A percentile compares a stretch with the other conserved stretches of the same genome.
These are phyloP conservation scores for Cervus canadensis DNA, from an alignment of 2,113 vertebrate species.

Conservation along the genomic window DNA sequence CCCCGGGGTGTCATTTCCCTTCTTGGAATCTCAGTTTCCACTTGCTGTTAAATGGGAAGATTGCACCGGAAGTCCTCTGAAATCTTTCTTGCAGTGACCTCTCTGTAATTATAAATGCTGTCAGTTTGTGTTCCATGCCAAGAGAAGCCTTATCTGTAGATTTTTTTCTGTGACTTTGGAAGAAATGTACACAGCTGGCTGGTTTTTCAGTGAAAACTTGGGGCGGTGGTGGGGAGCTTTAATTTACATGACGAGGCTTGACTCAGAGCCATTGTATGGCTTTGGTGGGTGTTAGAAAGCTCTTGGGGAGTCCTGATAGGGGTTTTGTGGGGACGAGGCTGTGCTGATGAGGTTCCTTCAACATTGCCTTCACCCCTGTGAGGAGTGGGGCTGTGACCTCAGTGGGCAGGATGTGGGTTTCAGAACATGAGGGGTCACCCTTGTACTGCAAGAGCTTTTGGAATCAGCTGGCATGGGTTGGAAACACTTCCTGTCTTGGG, in stretches of 20 bases:
- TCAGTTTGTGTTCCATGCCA: background rate
- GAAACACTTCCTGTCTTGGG: background rate
- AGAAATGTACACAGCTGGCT: background rate
- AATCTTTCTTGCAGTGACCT: background rate
- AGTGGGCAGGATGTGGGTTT: background rate
- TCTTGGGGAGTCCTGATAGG: background rate
- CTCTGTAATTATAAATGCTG: too few relatives aligned
- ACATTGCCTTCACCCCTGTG: background rate
- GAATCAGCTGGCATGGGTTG: too few relatives aligned
- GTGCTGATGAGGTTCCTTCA: background rate
- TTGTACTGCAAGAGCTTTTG: background rate
- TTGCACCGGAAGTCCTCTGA: background rate
- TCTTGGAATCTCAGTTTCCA: constrained; percentile 11
- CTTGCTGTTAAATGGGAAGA: background rate
- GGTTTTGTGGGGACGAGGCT: too few relatives aligned
- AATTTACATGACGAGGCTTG: background rate
- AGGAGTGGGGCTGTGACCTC: background rate
- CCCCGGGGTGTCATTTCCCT: background rate
- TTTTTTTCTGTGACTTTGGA: background rate
- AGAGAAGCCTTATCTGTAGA: background rate
- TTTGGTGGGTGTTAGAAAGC: background rate
- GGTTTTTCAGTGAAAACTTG: background rate
- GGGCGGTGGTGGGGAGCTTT: background rate
- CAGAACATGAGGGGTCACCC: background rate
- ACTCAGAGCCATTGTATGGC: background rate